A percentile compares a stretch with the other conserved stretches of the same genome.
Evolutionary conservation across 2,888 invertebrate species (phyloP).

Genomic region (Ashinkailepas kermadecensis): DNA sequence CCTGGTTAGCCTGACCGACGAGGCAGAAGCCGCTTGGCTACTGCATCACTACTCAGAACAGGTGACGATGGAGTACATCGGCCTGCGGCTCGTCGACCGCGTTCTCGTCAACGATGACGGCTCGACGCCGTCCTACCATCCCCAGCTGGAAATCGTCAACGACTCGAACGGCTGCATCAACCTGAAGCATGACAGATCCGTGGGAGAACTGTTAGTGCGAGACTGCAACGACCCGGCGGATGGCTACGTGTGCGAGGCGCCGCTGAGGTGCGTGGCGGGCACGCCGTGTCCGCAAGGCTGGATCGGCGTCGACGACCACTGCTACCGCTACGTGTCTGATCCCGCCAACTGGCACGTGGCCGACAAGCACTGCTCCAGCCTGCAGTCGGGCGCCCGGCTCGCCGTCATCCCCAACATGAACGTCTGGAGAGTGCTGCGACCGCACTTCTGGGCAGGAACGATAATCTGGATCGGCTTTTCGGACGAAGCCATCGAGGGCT

Average conservation of each 20-base stretch:
- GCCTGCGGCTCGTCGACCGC: neutral
- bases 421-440: neutral
- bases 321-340: neutral
- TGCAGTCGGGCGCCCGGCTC: neutral
- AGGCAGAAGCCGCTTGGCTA: neutral
- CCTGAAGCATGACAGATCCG: too few species aligned
- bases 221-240: neutral
- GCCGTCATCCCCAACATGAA: neutral
- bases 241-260: neutral
- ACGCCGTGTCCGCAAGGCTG: neutral
- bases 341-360: neutral
- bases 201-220: too few species aligned
- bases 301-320: slow-evolving; percentile 7
- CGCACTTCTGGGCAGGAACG: neutral
- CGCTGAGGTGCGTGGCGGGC: neutral
- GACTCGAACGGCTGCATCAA: neutral
- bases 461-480: neutral
- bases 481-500: neutral
- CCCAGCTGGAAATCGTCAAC: neutral
- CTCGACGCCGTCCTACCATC: neutral
- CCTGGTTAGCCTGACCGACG: neutral
- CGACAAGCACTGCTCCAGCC: neutral
- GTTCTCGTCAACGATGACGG: neutral
- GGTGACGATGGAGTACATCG: neutral
- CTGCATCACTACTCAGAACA: neutral